Evolutionary conservation across 2,113 vertebrate genomes (phyloP), one percentile per base, ranked within the genome.

Genomic region (Tachysurus fulvidraco): DNA sequence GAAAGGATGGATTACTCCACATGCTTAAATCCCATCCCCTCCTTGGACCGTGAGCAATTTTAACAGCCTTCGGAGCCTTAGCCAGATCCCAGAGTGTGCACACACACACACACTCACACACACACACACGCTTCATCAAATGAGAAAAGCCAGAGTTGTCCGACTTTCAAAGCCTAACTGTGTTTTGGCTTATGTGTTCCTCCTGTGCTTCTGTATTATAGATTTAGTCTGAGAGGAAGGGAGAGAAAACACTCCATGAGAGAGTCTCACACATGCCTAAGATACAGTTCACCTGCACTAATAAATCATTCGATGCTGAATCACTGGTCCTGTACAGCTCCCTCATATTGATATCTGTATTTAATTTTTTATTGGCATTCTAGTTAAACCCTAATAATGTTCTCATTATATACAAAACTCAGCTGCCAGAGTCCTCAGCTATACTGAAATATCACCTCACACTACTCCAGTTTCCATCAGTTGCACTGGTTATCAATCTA

Each of bases 101-200:
- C 62, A 17, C 64, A 21, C 3, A 67, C n/a, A 69, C 9, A 83
- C 64, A 83, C 64, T 23, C 21, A 83, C 44, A 83, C 41, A 83
- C n/a, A 16, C 8, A 30, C 4, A 46, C 52, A 36, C 23, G 14
- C 52, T 55, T 21, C 67, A 54, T 79, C 62, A 79, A 59, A 78
- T 76, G 74, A 55, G 76, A 85, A 80, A 85, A 69, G 28, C 76
- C 77, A 88, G 78, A 81, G 83, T 82, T 88, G 52, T 83, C 52
- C 44, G 13, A 25, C n/a, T 46, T 62, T 46, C 52, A 83, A 69
- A 88, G 76, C 54, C 59, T 64, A 52, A 85, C 50, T 71, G 21
- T 46, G 44, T 79, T 83, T 28, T 44, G 44, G 62, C 25, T 83
- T 73, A 65, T 78, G 60, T 78, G 71, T 88, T 89, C 64, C 64